These are phyloP conservation scores for Dolomedes plantarius DNA, from an alignment of 2,888 invertebrate genomes.

Conservation along the genomic window DNA sequence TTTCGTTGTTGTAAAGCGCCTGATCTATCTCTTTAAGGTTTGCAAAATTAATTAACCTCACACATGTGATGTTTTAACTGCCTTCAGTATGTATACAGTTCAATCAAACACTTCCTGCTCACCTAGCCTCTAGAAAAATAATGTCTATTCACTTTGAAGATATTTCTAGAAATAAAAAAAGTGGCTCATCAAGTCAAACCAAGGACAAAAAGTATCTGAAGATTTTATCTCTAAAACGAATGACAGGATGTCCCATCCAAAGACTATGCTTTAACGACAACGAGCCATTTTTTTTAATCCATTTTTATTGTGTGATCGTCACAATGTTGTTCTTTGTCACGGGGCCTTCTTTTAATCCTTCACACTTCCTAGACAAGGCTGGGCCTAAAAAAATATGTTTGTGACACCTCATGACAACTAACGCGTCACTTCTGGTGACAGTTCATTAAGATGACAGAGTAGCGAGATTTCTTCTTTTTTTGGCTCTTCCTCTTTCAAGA, in stretches of 20 bases:
- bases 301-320: background rate
- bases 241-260: constrained; percentile 16
- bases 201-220: constrained; percentile 7
- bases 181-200: background rate
- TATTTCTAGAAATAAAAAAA: background rate
- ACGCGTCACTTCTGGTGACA: constrained; percentile 60
- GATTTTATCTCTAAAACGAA: constrained; percentile 12
- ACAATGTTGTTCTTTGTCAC: constrained; percentile 5
- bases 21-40: too few relatives aligned
- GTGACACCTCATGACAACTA: constrained; percentile 46
- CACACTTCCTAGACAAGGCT: constrained; percentile 29
- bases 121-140: background rate
- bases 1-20: too few relatives aligned
- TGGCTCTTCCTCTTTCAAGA: background rate
- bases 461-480: background rate
- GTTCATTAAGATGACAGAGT: constrained; percentile 68
- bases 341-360: constrained; percentile 22
- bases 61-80: background rate
- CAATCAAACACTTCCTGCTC: background rate
- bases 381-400: constrained; percentile 46
- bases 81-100: background rate
- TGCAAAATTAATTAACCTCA: background rate
- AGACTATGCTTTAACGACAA: constrained; percentile 9
- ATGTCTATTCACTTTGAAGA: background rate
- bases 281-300: background rate